These are phyloP conservation scores for Drosophila guanche DNA, from an alignment of 1,140 invertebrate genomes.

Conservation along the genomic window DNA sequence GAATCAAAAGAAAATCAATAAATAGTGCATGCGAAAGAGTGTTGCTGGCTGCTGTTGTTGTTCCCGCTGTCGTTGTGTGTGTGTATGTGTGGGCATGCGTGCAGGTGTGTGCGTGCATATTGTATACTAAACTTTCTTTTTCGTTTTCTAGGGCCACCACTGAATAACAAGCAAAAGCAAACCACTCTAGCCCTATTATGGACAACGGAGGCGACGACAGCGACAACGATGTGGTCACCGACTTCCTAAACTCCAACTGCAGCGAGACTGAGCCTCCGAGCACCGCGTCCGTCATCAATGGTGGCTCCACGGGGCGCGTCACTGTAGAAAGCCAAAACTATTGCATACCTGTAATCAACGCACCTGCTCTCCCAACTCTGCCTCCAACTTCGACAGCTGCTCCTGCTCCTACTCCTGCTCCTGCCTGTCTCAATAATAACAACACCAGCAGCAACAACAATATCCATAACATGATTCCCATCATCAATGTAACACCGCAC, in stretches of 20 bases:
- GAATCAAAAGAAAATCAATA: constrained; percentile 68
- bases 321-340: constrained; percentile 76
- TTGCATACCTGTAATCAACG: constrained; percentile 77
- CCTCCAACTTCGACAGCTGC: constrained; percentile 23
- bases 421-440: constrained; percentile 30
- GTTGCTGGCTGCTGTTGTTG: not conserved
- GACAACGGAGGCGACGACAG: constrained; percentile 72
- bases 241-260: constrained; percentile 80
- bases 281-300: constrained; percentile 25
- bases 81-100: constrained; percentile 26
- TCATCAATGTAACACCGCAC: constrained; percentile 93
- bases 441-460: constrained; percentile 45
- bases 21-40: constrained; percentile 52
- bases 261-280: constrained; percentile 30
- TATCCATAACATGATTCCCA: constrained; percentile 87
- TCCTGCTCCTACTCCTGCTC: not conserved
- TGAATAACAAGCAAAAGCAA: constrained; percentile 32
- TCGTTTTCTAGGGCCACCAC: constrained; percentile 69
- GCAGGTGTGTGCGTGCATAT: constrained; percentile 34
- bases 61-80: constrained; percentile 15
- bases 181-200: constrained; percentile 44
- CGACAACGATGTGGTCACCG: constrained; percentile 81
- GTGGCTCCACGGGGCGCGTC: constrained; percentile 21
- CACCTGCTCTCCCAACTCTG: constrained; percentile 25
- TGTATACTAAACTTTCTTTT: constrained; percentile 79